Percentiles rank a stretch among this genome's conserved stretches.
phyloP scores from a whole-genome alignment of 2,797 vertebrate genomes.

The Bovichtus diacanthus region DNA sequence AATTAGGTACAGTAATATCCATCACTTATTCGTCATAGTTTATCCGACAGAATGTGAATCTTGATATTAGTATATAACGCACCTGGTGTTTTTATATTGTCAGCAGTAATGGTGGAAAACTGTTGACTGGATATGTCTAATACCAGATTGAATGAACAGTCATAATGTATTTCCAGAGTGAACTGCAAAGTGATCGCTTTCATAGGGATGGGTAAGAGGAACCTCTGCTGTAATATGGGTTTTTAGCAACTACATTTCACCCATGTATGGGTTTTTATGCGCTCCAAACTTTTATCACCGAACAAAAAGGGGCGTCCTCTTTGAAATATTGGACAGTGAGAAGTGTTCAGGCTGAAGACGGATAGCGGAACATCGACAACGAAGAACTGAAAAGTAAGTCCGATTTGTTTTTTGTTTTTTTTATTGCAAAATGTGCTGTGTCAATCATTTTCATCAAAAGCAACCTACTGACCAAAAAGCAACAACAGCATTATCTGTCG shows the following conservation, averaged over 20 bases:
- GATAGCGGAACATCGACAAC: slow-evolving; percentile 10
- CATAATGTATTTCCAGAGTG: slow-evolving; percentile 70
- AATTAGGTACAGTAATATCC: background rate
- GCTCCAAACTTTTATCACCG: slow-evolving; percentile 71
- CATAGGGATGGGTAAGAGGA: slow-evolving; percentile 71
- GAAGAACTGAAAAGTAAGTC: slow-evolving; percentile 61
- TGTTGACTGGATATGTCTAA: slow-evolving; percentile 45
- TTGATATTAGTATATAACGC: slow-evolving; percentile 1
- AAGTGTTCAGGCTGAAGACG: slow-evolving; percentile 42
- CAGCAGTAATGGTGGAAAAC: slow-evolving; percentile 38
- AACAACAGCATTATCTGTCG: background rate
- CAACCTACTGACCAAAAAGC: background rate
- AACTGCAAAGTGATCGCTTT: slow-evolving; percentile 77
- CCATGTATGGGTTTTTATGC: slow-evolving; percentile 75
- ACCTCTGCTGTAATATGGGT: slow-evolving; percentile 72
- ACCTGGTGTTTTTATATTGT: slow-evolving; percentile 36
- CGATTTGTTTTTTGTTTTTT: background rate
- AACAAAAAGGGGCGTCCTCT: slow-evolving; percentile 77
- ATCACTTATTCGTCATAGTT: slow-evolving; percentile 2
- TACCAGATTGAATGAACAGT: slow-evolving; percentile 66
- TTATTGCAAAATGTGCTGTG: background rate
- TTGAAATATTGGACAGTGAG: slow-evolving; percentile 58
- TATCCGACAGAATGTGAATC: background rate
- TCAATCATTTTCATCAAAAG: background rate
- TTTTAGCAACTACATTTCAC: slow-evolving; percentile 65